Base-by-base conservation (phyloP, 1,140 invertebrate species). In the Calliopsis andreniformis region DNA sequence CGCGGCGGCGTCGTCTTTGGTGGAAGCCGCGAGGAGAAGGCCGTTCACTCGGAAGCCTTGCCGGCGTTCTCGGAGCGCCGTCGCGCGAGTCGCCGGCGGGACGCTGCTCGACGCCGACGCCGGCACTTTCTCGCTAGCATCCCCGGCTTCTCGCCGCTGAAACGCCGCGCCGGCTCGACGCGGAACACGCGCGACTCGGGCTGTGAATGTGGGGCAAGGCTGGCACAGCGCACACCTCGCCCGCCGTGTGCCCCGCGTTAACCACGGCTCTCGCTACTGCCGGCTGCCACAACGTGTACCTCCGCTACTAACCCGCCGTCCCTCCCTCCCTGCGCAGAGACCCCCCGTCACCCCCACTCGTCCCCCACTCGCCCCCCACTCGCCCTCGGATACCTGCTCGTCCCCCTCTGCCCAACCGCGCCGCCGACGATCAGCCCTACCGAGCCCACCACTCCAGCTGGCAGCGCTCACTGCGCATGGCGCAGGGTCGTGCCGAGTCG, bases 261-360 rank as follows among this genome's bases (percentile, higher is more conserved):
- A 87, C 86, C 89, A 90, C 89, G 89, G 89, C 90, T 83, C 81
- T 88, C 84, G 85, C 88, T 91, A 91, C 90, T 91, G 88, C 88
- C 89, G 88, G 89, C 89, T 91, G 88, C 80, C 87, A 88, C 89
- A 90, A 91, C 90, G 90, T 91, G 89, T 87, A 88, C 88, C 90
- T 87, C 79, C 82, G 83, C 89, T 90, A 91, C 89, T 91, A 88
- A 89, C 84, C 80, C 79, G 77, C 68, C 85, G 64, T 56, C 70
- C 75, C 78, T 58, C 59, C 43, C 64, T 8, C 66, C 55, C 47
- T 18, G 63, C 78, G 59, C 64, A 69, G 25, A 32, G 20, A 5
- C 66, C 63, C 45, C 70, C 16, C 45, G 56, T 53, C 25, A 45
- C 62, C 66, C 71, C 83, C 62, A 28, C 71, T n/a, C n/a, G n/a